Percentiles rank a stretch among this genome's conserved stretches.
Evolutionary conservation across 2,113 vertebrate genomes (phyloP).

Genomic region (Halichoeres trimaculatus): DNA sequence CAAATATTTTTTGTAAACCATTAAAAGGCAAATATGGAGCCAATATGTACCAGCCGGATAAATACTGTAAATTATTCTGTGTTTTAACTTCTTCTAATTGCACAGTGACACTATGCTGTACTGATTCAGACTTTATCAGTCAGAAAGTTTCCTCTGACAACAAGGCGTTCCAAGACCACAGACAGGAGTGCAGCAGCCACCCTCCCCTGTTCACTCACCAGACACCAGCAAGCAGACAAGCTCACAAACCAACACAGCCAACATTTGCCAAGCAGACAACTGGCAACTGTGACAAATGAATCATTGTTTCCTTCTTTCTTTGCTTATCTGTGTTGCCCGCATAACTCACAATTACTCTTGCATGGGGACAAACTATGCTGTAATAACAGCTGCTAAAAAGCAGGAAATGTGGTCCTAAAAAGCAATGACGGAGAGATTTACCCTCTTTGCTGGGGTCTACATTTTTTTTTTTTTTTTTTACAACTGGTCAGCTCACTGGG

Average conservation of each 20-base stretch:
- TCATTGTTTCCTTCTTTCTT: background rate
- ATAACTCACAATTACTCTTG: background rate
- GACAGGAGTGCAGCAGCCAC: background rate
- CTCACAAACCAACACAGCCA: conserved; percentile 13
- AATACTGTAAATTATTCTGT: too few species aligned
- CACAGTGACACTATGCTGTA: too few species aligned
- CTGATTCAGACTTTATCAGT: too few species aligned
- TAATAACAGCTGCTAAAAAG: background rate
- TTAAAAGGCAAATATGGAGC: too few species aligned
- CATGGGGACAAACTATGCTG: background rate
- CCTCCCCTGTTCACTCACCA: background rate
- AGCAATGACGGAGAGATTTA: background rate
- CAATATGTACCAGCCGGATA: too few species aligned
- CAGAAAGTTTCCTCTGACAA: background rate
- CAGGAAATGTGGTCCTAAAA: background rate
- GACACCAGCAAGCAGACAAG: background rate
- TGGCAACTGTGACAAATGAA: conserved; percentile 1
- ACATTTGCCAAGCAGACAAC: background rate
- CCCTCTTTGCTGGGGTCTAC: too few species aligned
- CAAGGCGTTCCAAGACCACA: background rate
- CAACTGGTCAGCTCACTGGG: background rate
- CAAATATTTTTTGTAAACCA: too few species aligned
- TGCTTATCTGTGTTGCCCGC: background rate
- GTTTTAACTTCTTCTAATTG: too few species aligned
- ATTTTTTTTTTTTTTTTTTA: background rate